Conservation (phyloP, 2,888 invertebrate genomes). For the Xestoiulus laeticollis region DNA sequence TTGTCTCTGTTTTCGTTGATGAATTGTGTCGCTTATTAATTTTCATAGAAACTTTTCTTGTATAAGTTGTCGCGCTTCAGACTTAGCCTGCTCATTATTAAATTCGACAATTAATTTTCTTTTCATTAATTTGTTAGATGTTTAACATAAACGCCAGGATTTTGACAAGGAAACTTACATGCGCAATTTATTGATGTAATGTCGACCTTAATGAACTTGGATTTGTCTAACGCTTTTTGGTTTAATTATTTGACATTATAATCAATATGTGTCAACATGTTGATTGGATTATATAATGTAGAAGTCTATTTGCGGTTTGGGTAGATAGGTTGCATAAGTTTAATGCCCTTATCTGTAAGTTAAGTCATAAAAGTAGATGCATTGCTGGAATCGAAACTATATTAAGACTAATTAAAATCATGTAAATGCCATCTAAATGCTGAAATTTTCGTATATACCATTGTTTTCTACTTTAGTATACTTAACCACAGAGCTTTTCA, state of each 20-base stretch:
- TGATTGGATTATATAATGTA: background rate
- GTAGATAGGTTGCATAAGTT: background rate
- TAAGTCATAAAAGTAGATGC: background rate
- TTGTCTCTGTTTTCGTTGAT: background rate
- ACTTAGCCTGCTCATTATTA: background rate
- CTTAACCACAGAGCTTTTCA: too few relatives aligned
- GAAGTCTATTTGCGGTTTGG: background rate
- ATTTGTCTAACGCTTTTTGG: background rate
- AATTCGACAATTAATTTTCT: slow-evolving; percentile 16
- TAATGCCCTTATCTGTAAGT: background rate
- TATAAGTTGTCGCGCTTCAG: background rate
- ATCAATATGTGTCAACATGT: slow-evolving; percentile 21
- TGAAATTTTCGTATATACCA: too few relatives aligned
- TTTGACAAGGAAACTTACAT: background rate
- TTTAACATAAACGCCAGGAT: background rate
- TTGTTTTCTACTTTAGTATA: too few relatives aligned
- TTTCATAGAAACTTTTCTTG: background rate
- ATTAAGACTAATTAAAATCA: too few relatives aligned
- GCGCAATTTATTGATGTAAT: background rate
- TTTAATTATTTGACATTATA: background rate
- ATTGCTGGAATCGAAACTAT: too few relatives aligned
- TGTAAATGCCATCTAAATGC: too few relatives aligned
- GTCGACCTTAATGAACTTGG: background rate
- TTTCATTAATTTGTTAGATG: background rate
- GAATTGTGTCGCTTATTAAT: background rate